Evolutionary conservation across 2,797 vertebrate genomes (phyloP).

Genomic region (Urocyon cinereoargenteus): DNA sequence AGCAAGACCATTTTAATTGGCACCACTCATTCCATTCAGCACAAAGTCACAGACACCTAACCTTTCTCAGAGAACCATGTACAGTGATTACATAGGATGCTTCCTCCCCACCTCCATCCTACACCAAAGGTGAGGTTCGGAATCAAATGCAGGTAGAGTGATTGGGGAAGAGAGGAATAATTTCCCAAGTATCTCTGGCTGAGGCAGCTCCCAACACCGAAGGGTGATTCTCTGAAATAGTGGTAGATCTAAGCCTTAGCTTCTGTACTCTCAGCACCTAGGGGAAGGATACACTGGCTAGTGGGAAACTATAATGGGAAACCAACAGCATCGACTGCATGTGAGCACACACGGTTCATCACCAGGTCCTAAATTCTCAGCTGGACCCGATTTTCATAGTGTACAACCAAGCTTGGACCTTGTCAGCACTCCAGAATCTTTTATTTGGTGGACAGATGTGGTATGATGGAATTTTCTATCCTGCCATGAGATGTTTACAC

Average conservation of each 20-base stretch:
- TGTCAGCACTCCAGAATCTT: not conserved
- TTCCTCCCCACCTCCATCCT: not conserved
- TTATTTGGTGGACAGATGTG: not conserved
- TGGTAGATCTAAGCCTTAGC: not conserved
- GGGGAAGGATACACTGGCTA: not conserved
- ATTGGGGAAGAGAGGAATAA: not conserved
- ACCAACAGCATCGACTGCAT: not conserved
- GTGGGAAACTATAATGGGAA: not conserved
- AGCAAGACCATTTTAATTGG: conserved; percentile 27
- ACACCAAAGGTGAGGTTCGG: not conserved
- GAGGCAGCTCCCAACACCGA: not conserved
- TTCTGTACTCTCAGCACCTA: not conserved
- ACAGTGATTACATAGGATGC: not conserved
- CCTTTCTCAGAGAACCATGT: not conserved
- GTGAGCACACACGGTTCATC: not conserved
- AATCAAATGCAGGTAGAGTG: not conserved
- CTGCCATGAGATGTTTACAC: not conserved
- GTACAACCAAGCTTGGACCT: not conserved
- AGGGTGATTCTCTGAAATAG: not conserved
- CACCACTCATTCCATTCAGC: not conserved
- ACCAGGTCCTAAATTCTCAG: not conserved
- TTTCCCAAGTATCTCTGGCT: not conserved
- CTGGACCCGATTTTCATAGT: not conserved
- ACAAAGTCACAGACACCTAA: not conserved
- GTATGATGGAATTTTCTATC: not conserved